phyloP scores from a whole-genome alignment of 1,140 invertebrate species.

The Kradibia gibbosae region DNA sequence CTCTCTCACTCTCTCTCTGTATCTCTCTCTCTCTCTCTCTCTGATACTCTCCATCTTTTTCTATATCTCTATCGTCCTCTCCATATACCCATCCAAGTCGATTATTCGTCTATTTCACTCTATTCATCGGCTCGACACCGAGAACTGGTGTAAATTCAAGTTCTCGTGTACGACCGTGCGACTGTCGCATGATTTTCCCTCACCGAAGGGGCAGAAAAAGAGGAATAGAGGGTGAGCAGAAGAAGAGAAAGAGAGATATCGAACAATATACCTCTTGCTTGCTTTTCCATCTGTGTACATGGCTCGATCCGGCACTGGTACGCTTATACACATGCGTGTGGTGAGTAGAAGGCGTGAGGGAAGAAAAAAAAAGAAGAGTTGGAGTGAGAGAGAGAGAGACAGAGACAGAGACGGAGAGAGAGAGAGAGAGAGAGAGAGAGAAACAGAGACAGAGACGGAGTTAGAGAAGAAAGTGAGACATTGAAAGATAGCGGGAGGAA shows the following conservation, averaged over 20 bases:
- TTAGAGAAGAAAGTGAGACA: slow-evolving; percentile 43
- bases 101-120: background rate
- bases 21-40: background rate
- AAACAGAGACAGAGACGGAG: background rate
- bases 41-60: background rate
- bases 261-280: slow-evolving; percentile 5
- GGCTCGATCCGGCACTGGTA: background rate
- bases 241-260: slow-evolving; percentile 31
- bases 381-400: background rate
- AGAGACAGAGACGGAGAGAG: slow-evolving; percentile 19
- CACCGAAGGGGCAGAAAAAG: slow-evolving; percentile 27
- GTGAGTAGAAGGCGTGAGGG: slow-evolving; percentile 19
- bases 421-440: slow-evolving; percentile 43
- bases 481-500: slow-evolving; percentile 52
- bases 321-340: background rate
- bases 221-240: slow-evolving; percentile 38
- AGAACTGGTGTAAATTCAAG: background rate
- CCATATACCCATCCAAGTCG: background rate
- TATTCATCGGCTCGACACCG: background rate
- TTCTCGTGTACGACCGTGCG: background rate
- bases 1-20: background rate
- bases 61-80: background rate
- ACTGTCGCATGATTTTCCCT: slow-evolving; percentile 11
- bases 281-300: slow-evolving; percentile 36
- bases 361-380: slow-evolving; percentile 21